Conservation (phyloP, 2,113 vertebrate genomes). For the Jacana jacana region DNA sequence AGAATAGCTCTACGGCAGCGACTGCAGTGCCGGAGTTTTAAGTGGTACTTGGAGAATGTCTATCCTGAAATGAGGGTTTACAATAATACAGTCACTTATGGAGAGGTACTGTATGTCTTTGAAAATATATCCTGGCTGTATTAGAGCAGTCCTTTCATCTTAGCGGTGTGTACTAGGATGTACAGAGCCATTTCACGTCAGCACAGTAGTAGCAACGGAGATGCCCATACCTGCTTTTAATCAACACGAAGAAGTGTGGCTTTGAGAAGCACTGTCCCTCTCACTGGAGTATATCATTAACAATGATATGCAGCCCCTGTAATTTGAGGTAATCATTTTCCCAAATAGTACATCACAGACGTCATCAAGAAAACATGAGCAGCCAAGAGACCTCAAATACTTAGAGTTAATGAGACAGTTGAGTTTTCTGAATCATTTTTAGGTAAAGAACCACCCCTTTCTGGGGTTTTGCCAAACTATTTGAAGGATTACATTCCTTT, state of each 20-base stretch:
- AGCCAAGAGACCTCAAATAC: neutral
- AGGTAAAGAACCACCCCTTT: neutral
- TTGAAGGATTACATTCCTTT: neutral
- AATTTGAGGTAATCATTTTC: neutral
- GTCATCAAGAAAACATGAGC: neutral
- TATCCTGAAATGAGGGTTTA: conserved; percentile 98
- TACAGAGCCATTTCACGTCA: neutral
- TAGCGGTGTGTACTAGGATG: neutral
- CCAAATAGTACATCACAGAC: neutral
- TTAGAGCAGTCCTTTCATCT: neutral
- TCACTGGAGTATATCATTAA: neutral
- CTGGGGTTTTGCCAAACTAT: neutral
- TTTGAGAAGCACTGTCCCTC: neutral
- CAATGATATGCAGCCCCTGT: accelerated
- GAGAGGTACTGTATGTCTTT: conserved; percentile 83
- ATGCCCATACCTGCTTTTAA: neutral
- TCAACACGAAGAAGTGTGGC: neutral
- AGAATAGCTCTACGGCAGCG: conserved; percentile 88
- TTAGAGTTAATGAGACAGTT: neutral
- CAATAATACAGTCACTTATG: conserved; percentile 96
- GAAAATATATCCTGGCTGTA: neutral
- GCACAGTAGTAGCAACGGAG: neutral
- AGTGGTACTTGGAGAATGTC: conserved; percentile 97
- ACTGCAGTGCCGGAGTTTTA: conserved; percentile 92
- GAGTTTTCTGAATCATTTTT: neutral